phyloP scores from a whole-genome alignment of 2,888 invertebrate species.

The Brenthis hecate region DNA sequence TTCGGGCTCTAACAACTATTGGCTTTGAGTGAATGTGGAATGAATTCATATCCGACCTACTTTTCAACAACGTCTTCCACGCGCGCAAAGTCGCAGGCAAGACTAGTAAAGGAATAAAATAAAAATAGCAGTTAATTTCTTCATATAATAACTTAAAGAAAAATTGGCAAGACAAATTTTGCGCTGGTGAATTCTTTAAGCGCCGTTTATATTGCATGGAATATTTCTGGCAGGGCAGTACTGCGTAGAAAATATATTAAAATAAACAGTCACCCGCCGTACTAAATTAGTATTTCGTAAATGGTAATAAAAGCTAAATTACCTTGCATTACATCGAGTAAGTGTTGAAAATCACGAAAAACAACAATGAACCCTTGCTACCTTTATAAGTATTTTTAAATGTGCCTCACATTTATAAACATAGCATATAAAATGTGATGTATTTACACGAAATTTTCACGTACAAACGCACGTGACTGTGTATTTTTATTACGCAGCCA shows the following conservation, averaged over 20 bases:
- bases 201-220: slow-evolving; percentile 39
- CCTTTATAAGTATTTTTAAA: neutral
- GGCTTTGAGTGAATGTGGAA: too few relatives aligned
- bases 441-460: slow-evolving; percentile 19
- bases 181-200: slow-evolving; percentile 39
- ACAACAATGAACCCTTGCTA: neutral
- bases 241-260: slow-evolving; percentile 25
- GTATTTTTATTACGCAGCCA: slow-evolving; percentile 31
- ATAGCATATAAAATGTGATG: neutral
- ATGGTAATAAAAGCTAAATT: neutral
- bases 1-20: too few relatives aligned
- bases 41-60: too few relatives aligned
- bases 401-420: neutral
- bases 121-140: too few relatives aligned
- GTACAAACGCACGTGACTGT: slow-evolving; percentile 30
- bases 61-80: too few relatives aligned
- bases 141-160: slow-evolving; percentile 7
- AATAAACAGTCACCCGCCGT: slow-evolving; percentile 15
- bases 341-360: neutral
- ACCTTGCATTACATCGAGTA: neutral
- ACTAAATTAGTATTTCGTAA: neutral
- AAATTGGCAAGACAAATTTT: slow-evolving; percentile 39
- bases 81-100: too few relatives aligned
- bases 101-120: too few relatives aligned
- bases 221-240: slow-evolving; percentile 42